These are phyloP conservation scores for Antheraea mylitta DNA, from an alignment of 1,140 invertebrate genomes.

Conservation along the genomic window DNA sequence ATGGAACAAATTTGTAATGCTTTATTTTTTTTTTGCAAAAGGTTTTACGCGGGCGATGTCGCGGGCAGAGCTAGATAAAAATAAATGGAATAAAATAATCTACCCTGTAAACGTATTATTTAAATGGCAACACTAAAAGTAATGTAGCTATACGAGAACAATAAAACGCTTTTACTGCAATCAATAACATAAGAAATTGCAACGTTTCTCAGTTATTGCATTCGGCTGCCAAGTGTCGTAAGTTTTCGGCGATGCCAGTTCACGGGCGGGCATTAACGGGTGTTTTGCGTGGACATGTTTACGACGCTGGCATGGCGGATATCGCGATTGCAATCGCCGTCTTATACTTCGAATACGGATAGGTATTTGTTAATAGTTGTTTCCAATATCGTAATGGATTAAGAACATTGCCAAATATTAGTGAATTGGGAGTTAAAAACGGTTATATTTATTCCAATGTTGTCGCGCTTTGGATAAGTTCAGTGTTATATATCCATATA, in stretches of 20 bases:
- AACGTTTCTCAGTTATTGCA: slow-evolving; percentile 6
- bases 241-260: slow-evolving; percentile 7
- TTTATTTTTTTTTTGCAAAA: no score
- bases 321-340: background rate
- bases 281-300: slow-evolving; percentile 8
- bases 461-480: background rate
- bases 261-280: background rate
- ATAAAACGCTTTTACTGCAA: slow-evolving; percentile 6
- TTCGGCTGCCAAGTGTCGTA: slow-evolving; percentile 11
- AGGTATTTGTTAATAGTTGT: background rate
- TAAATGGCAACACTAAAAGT: background rate
- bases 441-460: background rate
- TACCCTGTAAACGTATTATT: background rate
- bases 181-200: slow-evolving; percentile 6
- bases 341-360: background rate
- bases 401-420: no score
- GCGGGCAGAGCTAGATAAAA: no score
- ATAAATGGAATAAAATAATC: no score
- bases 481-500: no score
- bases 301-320: slow-evolving; percentile 6
- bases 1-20: no score
- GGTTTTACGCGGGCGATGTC: no score
- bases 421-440: background rate
- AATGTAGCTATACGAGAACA: background rate
- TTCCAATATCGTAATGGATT: background rate